Conservation (phyloP, 2,888 invertebrate species). For the Parnassius apollo region DNA sequence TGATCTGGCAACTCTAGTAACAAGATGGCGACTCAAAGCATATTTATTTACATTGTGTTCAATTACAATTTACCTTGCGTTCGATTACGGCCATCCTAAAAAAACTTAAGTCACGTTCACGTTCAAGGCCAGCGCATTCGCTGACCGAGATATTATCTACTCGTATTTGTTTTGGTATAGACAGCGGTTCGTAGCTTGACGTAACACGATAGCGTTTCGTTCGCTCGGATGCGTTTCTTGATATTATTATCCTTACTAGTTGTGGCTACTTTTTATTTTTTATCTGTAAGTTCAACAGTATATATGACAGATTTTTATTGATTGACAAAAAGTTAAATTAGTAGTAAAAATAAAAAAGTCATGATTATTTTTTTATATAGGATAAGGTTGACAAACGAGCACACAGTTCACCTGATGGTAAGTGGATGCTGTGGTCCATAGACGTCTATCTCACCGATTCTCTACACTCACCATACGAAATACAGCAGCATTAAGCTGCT, state of each 20-base stretch:
- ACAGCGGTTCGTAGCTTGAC: slow-evolving; percentile 4
- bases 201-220: slow-evolving; percentile 14
- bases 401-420: too few relatives aligned
- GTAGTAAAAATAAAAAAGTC: too few relatives aligned
- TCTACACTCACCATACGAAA: too few relatives aligned
- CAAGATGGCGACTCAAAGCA: neutral
- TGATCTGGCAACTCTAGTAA: neutral
- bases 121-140: slow-evolving; percentile 64
- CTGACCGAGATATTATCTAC: slow-evolving; percentile 54
- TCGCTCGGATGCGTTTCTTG: slow-evolving; percentile 8
- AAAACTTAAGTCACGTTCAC: slow-evolving; percentile 60
- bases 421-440: too few relatives aligned
- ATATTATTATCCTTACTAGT: neutral
- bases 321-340: too few relatives aligned
- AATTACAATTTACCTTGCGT: slow-evolving; percentile 16
- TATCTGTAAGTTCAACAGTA: too few relatives aligned
- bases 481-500: too few relatives aligned
- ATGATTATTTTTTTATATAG: too few relatives aligned
- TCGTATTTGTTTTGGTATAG: slow-evolving; percentile 25
- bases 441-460: too few relatives aligned
- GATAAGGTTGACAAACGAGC: too few relatives aligned
- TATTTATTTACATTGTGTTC: slow-evolving; percentile 16
- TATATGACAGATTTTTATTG: too few relatives aligned
- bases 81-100: slow-evolving; percentile 23
- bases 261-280: neutral